Conservation (phyloP, 2,888 invertebrate genomes). For the Caenorhabditis sp. region DNA sequence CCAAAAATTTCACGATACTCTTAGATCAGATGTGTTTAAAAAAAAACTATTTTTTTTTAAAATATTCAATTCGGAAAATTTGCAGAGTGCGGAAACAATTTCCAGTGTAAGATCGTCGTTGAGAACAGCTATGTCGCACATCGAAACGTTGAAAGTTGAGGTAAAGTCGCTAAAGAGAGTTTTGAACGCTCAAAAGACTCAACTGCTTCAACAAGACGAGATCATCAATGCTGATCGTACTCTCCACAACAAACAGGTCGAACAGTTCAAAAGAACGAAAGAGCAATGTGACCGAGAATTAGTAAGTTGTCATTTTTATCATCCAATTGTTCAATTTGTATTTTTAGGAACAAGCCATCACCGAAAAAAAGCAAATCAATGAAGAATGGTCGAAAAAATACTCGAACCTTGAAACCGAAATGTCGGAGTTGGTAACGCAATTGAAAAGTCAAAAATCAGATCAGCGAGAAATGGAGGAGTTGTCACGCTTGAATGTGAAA, state of each 20-base stretch:
- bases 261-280: background rate
- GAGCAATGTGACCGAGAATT: background rate
- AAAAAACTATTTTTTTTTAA: background rate
- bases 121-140: background rate
- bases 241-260: background rate
- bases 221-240: background rate
- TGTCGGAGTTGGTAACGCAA: background rate
- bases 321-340: background rate
- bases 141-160: background rate
- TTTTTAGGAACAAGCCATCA: background rate
- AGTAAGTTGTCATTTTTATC: background rate
- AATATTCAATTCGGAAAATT: background rate
- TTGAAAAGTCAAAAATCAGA: background rate
- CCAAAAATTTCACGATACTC: too few relatives aligned
- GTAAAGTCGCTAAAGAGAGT: background rate
- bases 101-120: background rate
- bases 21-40: too few relatives aligned
- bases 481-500: background rate
- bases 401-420: background rate
- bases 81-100: background rate
- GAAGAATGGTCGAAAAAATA: background rate
- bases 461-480: background rate
- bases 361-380: background rate
- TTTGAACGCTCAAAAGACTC: background rate
- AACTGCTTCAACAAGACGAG: background rate